Evolutionary conservation across 2,888 invertebrate genomes (phyloP).

Genomic region (Pheosia gnoma): DNA sequence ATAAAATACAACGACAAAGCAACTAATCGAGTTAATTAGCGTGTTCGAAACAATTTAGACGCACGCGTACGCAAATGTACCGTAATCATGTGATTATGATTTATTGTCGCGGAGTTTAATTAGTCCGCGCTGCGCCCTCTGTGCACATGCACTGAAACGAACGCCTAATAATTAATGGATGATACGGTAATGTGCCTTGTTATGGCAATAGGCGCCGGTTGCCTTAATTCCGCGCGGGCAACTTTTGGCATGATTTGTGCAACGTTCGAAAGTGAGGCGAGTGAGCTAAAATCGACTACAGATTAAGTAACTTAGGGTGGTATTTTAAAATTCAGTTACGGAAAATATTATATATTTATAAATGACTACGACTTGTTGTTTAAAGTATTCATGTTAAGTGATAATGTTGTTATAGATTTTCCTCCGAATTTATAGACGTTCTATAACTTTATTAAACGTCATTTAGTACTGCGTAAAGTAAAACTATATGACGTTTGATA

Average conservation of each 20-base stretch:
- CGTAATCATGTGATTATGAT: constrained; percentile 45
- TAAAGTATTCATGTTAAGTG: too few relatives aligned
- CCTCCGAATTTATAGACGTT: too few relatives aligned
- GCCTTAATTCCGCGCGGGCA: constrained; percentile 10
- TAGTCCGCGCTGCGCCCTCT: constrained; percentile 31
- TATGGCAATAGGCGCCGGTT: constrained; percentile 2
- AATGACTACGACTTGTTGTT: too few relatives aligned
- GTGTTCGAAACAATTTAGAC: constrained; percentile 49
- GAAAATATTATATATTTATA: too few relatives aligned
- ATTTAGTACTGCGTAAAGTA: too few relatives aligned
- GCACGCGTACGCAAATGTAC: constrained; percentile 41
- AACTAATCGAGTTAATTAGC: constrained; percentile 40
- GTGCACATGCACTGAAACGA: constrained; percentile 24
- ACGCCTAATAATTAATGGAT: constrained; percentile 24
- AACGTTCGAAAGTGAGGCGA: not conserved
- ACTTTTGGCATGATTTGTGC: constrained; percentile 2
- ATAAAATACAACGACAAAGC: constrained; percentile 23
- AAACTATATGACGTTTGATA: too few relatives aligned
- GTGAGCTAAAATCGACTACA: not conserved
- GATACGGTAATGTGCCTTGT: constrained; percentile 13
- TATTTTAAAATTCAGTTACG: too few relatives aligned
- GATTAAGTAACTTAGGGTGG: too few relatives aligned
- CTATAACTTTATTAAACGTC: too few relatives aligned
- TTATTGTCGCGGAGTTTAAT: constrained; percentile 36
- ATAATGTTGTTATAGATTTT: too few relatives aligned